A percentile compares a stretch with the other conserved stretches of the same genome.
Conservation (phyloP, 92 coral and sea anemone genomes). For the Porites lobata region DNA sequence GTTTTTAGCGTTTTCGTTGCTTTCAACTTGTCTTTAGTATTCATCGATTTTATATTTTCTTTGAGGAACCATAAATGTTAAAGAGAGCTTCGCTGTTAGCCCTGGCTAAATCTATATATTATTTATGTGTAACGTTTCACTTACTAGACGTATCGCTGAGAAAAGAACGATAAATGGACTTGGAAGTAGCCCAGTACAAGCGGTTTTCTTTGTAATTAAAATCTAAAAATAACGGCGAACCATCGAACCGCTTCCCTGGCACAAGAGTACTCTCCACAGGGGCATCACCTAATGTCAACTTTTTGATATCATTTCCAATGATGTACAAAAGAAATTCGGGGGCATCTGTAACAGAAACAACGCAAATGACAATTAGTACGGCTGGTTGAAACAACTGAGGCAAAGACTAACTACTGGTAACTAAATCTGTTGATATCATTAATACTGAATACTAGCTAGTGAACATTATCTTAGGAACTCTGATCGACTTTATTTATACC, state of each 20-base stretch:
- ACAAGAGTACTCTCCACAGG: not conserved
- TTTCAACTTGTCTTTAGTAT: too few relatives aligned
- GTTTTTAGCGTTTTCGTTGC: too few relatives aligned
- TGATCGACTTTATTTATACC: too few relatives aligned
- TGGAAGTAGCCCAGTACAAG: not conserved
- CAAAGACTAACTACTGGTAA: too few relatives aligned
- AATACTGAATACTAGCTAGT: too few relatives aligned
- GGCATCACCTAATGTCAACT: not conserved
- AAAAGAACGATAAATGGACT: conserved; percentile 1
- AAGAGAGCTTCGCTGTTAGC: too few relatives aligned
- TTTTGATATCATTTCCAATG: not conserved
- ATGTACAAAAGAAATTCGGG: not conserved
- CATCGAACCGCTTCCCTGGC: not conserved
- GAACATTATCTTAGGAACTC: too few relatives aligned
- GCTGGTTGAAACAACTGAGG: not conserved
- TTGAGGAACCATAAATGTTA: too few relatives aligned
- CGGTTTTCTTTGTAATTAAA: conserved; percentile 5
- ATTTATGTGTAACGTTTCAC: not conserved
- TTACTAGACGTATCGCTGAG: conserved; percentile 1
- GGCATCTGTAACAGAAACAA: not conserved
- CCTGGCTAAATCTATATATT: too few relatives aligned
- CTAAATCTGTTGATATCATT: too few relatives aligned
- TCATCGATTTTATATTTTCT: too few relatives aligned
- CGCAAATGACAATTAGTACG: not conserved
- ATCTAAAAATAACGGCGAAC: not conserved